Evolutionary conservation across 30 jellyfish, hydroid and myxozoan species (phyloP), one percentile per base, ranked within the genome.

Genomic region (Nemopilema nomurai): DNA sequence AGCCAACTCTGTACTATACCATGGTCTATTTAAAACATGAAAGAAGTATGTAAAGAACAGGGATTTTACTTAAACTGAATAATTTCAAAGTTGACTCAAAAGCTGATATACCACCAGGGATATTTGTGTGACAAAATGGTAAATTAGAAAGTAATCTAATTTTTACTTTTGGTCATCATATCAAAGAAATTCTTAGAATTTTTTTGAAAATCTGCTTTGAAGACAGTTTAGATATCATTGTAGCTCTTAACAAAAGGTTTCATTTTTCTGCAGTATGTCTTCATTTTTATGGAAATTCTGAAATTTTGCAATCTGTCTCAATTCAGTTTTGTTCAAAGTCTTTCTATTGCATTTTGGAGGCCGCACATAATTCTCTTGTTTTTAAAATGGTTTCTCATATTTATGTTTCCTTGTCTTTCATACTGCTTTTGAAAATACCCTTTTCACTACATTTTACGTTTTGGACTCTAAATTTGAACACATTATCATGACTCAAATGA

Each of bases 391-490:
- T n/a, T n/a, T n/a, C n/a, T 70, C 65, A 16, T 32, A 28, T 70
- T 67, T 70, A 23, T 18, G 25, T 29, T 41, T 73, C 49, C 18
- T 73, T 73, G 31, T 32, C 68, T 16, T 73, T 73, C 49, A 16
- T 70, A 29, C 22, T 4, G 50, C 9, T 8, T 41, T 33, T 1
- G 0, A 49, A 51, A 67, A 41, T 66, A 66, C 83, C 51, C 68
- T 70, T 70, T 28, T 25, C 81, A 70, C 18, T 70, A 29, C 16
- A 19, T n/a, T 73, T 73, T 73, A 22, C 70, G 69, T 32, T 70
- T 32, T 32, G 20, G 49, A 67, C 28, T 70, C 28, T 8, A 73
- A 73, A 28, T 1, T 33, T n/a, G n/a, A n/a, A n/a, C n/a, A n/a
- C n/a, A n/a, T n/a, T n/a, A n/a, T n/a, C n/a, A n/a, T n/a, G n/a